Evolutionary conservation across 2,888 invertebrate species (phyloP).

Genomic region (Caenorhabditis angaria): DNA sequence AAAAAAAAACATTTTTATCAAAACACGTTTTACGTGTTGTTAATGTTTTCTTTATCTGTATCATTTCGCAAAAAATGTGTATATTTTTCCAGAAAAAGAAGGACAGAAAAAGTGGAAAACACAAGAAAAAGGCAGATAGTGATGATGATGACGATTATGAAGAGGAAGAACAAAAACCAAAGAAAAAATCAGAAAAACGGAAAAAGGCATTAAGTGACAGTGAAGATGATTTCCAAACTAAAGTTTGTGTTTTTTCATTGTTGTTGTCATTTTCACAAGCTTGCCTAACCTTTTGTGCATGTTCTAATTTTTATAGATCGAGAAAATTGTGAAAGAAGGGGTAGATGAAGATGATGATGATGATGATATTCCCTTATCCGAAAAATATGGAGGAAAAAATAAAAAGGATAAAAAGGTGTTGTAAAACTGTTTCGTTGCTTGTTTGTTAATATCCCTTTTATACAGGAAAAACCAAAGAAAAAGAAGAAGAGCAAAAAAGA

Average conservation of each 20-base stretch:
- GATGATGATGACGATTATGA: neutral
- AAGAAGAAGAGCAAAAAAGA: conserved; percentile 18
- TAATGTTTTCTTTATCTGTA: too few species aligned
- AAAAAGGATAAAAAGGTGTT: conserved; percentile 12
- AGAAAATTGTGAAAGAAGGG: conserved; percentile 3
- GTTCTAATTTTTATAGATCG: neutral
- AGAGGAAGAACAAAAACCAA: conserved; percentile 2
- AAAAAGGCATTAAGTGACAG: conserved; percentile 23
- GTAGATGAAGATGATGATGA: neutral
- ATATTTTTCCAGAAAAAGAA: neutral
- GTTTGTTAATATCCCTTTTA: neutral
- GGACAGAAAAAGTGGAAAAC: neutral
- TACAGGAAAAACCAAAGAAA: conserved; percentile 13
- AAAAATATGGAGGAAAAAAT: conserved; percentile 9
- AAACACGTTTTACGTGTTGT: too few species aligned
- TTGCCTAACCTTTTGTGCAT: conserved; percentile 3
- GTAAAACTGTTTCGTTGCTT: neutral
- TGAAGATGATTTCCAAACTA: conserved; percentile 58
- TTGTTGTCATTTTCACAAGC: conserved; percentile 9
- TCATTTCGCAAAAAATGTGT: neutral
- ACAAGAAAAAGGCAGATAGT: conserved; percentile 7
- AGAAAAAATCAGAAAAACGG: conserved; percentile 39
- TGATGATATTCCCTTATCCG: neutral
- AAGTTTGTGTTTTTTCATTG: conserved; percentile 3
- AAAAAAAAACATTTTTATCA: too few species aligned